Conservation (phyloP, 2,113 vertebrate genomes). For the Mandrillus leucophaeus region DNA sequence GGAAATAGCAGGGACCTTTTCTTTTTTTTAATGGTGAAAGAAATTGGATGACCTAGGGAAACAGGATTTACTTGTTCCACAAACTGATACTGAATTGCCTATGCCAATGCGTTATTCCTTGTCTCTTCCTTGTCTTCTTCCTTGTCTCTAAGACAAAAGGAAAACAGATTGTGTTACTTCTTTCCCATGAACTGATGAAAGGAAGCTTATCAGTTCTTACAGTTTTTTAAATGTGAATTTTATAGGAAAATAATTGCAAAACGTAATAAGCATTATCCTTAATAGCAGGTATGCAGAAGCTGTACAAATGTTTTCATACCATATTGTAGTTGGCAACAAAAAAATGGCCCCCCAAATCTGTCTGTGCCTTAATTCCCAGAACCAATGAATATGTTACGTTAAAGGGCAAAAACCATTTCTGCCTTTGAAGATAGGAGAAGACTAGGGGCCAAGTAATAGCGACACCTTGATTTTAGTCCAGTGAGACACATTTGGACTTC, state of each 20-base stretch:
- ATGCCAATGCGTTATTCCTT: neutral
- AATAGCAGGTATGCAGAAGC: neutral
- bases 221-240: constrained; percentile 29
- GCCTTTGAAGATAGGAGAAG: neutral
- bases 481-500: neutral
- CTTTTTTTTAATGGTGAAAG: neutral
- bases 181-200: neutral
- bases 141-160: neutral
- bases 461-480: neutral
- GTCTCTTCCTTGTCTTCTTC: constrained; percentile 6
- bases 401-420: neutral
- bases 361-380: neutral
- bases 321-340: neutral
- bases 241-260: neutral
- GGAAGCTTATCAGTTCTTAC: neutral
- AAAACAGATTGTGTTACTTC: neutral
- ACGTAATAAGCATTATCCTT: neutral
- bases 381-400: neutral
- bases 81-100: neutral
- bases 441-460: neutral
- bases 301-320: neutral
- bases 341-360: neutral
- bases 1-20: neutral
- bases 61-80: constrained; percentile 47
- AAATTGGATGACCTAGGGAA: neutral